A percentile compares a stretch with the other conserved stretches of the same genome.
Conservation (phyloP, 1,140 invertebrate genomes). For the Ooceraea biroi region DNA sequence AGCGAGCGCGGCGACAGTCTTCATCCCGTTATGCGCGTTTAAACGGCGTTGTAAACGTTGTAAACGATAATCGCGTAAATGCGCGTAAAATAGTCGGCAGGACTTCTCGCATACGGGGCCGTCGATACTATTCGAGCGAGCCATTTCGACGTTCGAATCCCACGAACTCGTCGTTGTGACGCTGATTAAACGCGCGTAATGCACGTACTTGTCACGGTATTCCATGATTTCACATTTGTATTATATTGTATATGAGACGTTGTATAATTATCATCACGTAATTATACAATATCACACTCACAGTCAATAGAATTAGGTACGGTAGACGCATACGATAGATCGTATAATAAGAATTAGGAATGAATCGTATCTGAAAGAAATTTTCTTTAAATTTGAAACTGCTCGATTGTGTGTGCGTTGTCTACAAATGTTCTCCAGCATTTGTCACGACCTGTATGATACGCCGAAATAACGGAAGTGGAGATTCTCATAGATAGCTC, state of each 20-base stretch:
- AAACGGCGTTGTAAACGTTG: conserved; percentile 23
- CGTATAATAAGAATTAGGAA: background rate
- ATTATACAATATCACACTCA: too few species aligned
- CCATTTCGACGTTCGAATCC: conserved; percentile 39
- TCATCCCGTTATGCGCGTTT: conserved; percentile 7
- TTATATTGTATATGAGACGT: background rate
- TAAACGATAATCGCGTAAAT: conserved; percentile 33
- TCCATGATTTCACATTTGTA: background rate
- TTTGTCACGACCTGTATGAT: background rate
- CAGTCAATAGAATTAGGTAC: background rate
- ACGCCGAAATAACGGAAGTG: background rate
- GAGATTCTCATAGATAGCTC: background rate
- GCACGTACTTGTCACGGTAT: too few species aligned
- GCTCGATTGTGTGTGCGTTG: background rate
- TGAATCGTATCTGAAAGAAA: background rate
- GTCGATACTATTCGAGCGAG: conserved; percentile 23
- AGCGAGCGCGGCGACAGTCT: conserved; percentile 2
- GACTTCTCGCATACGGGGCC: background rate
- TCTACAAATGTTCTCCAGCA: background rate
- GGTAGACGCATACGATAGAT: background rate
- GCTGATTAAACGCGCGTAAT: conserved; percentile 7
- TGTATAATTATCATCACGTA: too few species aligned
- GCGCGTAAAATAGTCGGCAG: conserved; percentile 32
- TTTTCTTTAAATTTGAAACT: background rate
- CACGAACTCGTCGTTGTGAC: background rate